Percentiles rank a stretch among this genome's conserved stretches.
Evolutionary conservation across 2,888 invertebrate genomes (phyloP).

Genomic region (Euzophera pinguis): DNA sequence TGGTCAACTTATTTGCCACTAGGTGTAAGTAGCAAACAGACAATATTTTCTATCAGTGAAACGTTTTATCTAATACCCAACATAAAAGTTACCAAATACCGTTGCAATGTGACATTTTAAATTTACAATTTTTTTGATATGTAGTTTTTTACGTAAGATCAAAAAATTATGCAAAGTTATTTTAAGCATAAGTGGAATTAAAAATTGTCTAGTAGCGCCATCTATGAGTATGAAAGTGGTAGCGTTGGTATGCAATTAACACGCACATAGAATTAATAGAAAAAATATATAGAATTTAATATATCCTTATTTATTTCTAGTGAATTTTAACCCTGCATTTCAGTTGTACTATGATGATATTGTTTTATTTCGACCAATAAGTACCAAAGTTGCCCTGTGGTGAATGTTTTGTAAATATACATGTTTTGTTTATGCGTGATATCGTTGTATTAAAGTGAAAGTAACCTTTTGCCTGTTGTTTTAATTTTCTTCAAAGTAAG

Average conservation of each 20-base stretch:
- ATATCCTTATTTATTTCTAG: neutral
- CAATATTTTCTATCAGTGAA: too few relatives aligned
- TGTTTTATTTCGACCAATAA: neutral
- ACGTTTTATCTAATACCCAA: too few relatives aligned
- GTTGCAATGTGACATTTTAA: too few relatives aligned
- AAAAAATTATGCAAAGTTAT: too few relatives aligned
- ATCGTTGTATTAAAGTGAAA: slow-evolving; percentile 4
- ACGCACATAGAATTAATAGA: neutral
- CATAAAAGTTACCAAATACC: too few relatives aligned
- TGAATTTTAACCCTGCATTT: neutral
- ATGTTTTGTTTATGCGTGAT: slow-evolving; percentile 5
- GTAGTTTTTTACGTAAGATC: neutral
- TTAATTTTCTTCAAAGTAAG: too few relatives aligned
- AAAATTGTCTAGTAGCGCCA: neutral
- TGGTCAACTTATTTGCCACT: too few relatives aligned
- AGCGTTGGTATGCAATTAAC: slow-evolving; percentile 13
- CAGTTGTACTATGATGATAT: neutral
- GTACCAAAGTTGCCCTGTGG: slow-evolving; percentile 20
- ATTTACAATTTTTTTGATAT: neutral
- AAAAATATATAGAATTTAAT: neutral
- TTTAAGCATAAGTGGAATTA: neutral
- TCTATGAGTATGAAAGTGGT: slow-evolving; percentile 9
- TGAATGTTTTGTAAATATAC: slow-evolving; percentile 9
- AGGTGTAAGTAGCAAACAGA: too few relatives aligned
- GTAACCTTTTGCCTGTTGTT: neutral